A percentile compares a stretch with the other conserved stretches of the same genome.
Evolutionary conservation across 1,140 invertebrate genomes (phyloP).

Genomic region (Dermatophagoides farinae): DNA sequence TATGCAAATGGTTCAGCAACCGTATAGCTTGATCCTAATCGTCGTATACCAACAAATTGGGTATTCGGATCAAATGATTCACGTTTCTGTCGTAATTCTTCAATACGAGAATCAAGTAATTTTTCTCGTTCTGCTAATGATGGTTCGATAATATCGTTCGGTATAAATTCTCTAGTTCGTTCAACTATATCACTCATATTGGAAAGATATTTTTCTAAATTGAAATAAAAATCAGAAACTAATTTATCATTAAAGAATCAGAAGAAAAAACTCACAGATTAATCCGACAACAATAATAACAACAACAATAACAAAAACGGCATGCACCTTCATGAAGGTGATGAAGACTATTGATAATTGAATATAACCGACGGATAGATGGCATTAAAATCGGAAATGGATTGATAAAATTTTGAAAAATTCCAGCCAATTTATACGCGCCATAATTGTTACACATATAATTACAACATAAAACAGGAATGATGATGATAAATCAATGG

Average conservation of each 20-base stretch:
- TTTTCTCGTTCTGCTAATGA: background rate
- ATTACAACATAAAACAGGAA: too few relatives aligned
- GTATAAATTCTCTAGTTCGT: background rate
- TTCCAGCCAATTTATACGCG: too few relatives aligned
- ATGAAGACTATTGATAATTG: too few relatives aligned
- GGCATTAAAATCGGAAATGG: too few relatives aligned
- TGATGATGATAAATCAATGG: too few relatives aligned
- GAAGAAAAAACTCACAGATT: too few relatives aligned
- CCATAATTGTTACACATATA: too few relatives aligned
- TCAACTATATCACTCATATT: background rate
- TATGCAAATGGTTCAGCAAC: background rate
- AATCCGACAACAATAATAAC: background rate
- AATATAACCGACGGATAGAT: too few relatives aligned
- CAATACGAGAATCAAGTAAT: background rate
- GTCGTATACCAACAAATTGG: background rate
- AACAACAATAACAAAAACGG: background rate
- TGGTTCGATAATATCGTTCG: background rate
- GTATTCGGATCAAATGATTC: slow-evolving; percentile 31
- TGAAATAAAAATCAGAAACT: background rate
- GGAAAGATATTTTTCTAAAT: background rate
- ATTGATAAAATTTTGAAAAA: too few relatives aligned
- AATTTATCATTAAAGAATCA: background rate
- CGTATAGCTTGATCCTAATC: slow-evolving; percentile 4
- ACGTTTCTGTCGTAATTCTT: slow-evolving; percentile 23
- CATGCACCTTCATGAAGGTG: background rate